Evolutionary conservation across 2,113 vertebrate genomes (phyloP), one percentile per base, ranked within the genome.

Genomic region (Lonchura striata): DNA sequence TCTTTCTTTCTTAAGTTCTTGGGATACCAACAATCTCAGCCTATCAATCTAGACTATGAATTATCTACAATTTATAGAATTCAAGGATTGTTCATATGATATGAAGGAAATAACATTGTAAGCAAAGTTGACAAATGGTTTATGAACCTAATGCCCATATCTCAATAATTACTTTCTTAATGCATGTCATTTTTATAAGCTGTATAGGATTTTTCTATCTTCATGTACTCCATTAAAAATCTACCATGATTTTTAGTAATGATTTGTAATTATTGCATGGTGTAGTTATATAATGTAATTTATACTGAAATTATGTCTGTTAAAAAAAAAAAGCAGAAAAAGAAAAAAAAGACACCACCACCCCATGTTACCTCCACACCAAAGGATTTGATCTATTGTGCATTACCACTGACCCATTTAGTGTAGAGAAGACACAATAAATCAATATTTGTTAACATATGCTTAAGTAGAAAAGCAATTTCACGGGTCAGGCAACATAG

Each of bases 361-460:
- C 5, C 10, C 8, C 5, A 10, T 0, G 0, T n/a, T 21, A 41
- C 53, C 14, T 76, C 21, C 18, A 56, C 8, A 23, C 4, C 4
- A 11, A 11, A 79, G 15, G 19, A 86, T 81, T 95, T 92, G 93
- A 61, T 80, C 12, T 57, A 85, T 39, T 71, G 31, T 86, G 19
- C 19, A 53, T 84, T 84, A 64, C 13, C 66, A 33, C 31, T 87
- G 69, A 44, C 81, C 56, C 28, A 50, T 75, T 74, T 78, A 71
- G 64, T 63, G 16, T 13, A 65, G 31, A 49, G 44, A 95, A 90
- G 71, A 92, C 85, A 88, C 18, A 60, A 83, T 60, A 96, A 96
- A 96, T 97, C 79, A 92, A 79, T 91, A 79, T 89, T 85, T 96
- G 83, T 89, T 94, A 53, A 54, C 56, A 69, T 91, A 78, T 74